Base-by-base conservation (phyloP, 30 jellyfish, hydroid and myxozoan genomes). In the Cassiopea xamachana region DNA sequence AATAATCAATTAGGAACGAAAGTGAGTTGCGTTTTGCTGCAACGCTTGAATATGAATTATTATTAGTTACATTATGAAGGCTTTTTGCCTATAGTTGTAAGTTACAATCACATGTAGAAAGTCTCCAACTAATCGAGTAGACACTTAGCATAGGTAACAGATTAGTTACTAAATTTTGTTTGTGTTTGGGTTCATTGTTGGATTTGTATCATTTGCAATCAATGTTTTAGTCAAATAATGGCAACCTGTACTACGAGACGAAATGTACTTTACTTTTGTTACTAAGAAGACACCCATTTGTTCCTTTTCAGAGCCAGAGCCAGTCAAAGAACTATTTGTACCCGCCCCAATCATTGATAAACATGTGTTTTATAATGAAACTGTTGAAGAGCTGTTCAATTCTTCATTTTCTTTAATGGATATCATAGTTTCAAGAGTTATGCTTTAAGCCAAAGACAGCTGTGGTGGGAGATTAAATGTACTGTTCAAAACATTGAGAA, bases 391-490 rank as follows among this genome's bases (percentile, higher is more conserved):
- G 27, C 82, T 73, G 59, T 46, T 73, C 59, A 73, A 73, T 73
- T 18, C 82, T 27, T 73, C 82, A 73, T 7, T 73, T 73, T 73
- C 82, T 67, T 19, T 67, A 14, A 67, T 67, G 46, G 76, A 16
- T 67, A 67, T 67, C 76, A 14, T 2, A 67, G 76, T 67, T 67
- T 67, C 27, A 67, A 67, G 76, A 67, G 76, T 19, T 67, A 67
- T 14, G 76, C 27, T 67, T 67, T 67, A 19, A 14, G 19, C 46
- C 76, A 67, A 19, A 67, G 76, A 14, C 46, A 19, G 76, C 46
- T 67, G 76, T 19, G 46, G 46, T 67, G 76, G 76, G 76, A 67
- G 76, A 67, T 67, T 67, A 67, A 67, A 67, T 14, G 46, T 67
- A 19, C 46, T 0, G 76, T 67, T 67, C 19, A 67, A 67, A 14